Base-by-base conservation (phyloP, 1,140 invertebrate genomes). In the Hylaeus anthracinus region DNA sequence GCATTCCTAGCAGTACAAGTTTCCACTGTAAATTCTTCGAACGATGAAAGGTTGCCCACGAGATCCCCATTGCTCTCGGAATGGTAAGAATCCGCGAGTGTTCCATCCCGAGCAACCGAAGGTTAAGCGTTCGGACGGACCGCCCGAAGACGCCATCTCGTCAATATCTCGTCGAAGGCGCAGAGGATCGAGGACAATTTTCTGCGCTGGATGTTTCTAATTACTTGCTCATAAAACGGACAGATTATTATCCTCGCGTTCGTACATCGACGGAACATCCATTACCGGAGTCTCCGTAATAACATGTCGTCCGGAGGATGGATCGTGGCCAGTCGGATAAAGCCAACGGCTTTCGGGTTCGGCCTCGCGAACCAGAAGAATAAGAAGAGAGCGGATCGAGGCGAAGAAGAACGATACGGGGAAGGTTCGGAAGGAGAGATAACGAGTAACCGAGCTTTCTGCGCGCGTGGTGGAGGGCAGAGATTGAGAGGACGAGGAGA, bases 301-400 rank as follows among this genome's bases (percentile, higher is more conserved):
- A 79, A 79, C 77, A 73, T 79, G 77, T 79, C 77, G 77, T 79
- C 70, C n/a, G 71, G 69, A 71, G 70, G 70, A 79, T 79, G 77
- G 64, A 79, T 79, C 71, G 70, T 65, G 71, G 70, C 12, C 61
- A 73, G 77, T 73, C 51, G 61, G 77, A 73, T 79, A 73, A 73
- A 79, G 75, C 66, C 14, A 71, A 78, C 75, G 75, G 66, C 66
- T 70, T 70, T 77, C 56, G 74, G 55, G 26, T 12, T 51, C 60
- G 60, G 67, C 39, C 26, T 72, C 60, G 69, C 39, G 67, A 58
- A 45, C 37, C 37, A 51, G 37, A 0, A 41, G 64, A 71, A 78
- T 71, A 53, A 78, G 66, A 78, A 61, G 56, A 71, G 58, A 26
- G 51, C 2, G 37, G 72, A 26, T 39, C 39, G 70, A n/a, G 6